Base-by-base conservation (phyloP, 2,797 vertebrate genomes). In the Enteromius treurensis region DNA sequence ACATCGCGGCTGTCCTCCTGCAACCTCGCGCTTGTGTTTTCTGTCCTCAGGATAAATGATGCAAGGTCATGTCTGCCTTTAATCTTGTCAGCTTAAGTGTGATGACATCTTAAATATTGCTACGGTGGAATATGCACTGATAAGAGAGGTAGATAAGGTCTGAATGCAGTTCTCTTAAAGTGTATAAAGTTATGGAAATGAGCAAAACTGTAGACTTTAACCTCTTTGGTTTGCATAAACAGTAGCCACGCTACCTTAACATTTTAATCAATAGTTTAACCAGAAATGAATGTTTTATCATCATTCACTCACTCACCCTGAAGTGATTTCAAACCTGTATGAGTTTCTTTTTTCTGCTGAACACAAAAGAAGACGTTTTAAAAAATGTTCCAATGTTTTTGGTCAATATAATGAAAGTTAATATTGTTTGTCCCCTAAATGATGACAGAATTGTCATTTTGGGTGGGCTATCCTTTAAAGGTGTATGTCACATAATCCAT, bases 11-110 rank as follows among this genome's bases (percentile, higher is more conserved):
- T 82, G 71, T 82, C 80, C 51, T 83, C 62, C 26, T 69, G 64
- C 75, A 74, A 74, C 40, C 23, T 26, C 4, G 11, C 40, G 21
- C 69, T 74, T 80, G 67, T 7, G 47, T 58, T 69, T 76, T 77
- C 74, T 49, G 75, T 78, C 81, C 81, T 77, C 21, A 71, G 75
- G 81, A 78, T 78, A 78, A 62, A 83, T 83, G 81, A 83, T 71
- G 81, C 81, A 83, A 83, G 74, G 67, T 70, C 75, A 34, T 77
- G 14, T 78, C 78, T 83, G 53, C 75, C 75, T 83, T 83, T 78
- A 77, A 78, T 83, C 81, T 83, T 49, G 9, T 62, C 65, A 55
- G 40, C 10, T 69, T 69, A 71, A 47, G 42, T 77, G 81, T 82
- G 49, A 77, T 77, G 81, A 77, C 81, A 82, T 82, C 73, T 79